Evolutionary conservation across 1,140 invertebrate species (phyloP).

Genomic region (Apis laboriosa): DNA sequence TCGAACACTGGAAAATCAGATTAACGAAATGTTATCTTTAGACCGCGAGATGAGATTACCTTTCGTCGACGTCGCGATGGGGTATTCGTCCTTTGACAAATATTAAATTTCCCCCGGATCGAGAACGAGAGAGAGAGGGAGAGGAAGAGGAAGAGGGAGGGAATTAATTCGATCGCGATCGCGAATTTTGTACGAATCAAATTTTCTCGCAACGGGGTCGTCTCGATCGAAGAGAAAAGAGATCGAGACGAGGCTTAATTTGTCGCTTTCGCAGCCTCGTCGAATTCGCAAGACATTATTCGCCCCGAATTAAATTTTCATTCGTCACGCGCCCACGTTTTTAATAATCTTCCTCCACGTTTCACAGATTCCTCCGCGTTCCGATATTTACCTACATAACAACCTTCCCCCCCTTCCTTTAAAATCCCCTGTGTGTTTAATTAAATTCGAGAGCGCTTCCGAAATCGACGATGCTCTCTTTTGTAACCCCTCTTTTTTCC

Average conservation of each 20-base stretch:
- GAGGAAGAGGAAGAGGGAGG: neutral
- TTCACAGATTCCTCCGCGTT: slow-evolving; percentile 4
- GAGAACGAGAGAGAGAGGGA: neutral
- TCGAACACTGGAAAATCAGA: slow-evolving; percentile 27
- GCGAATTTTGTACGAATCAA: slow-evolving; percentile 5
- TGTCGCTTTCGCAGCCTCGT: neutral
- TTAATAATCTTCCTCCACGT: slow-evolving; percentile 24
- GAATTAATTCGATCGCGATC: slow-evolving; percentile 17
- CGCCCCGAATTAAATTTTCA: slow-evolving; percentile 36
- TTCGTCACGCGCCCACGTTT: slow-evolving; percentile 3
- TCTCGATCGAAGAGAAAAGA: neutral
- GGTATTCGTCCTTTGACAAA: slow-evolving; percentile 28
- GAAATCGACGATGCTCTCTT: neutral
- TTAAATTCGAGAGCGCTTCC: slow-evolving; percentile 35
- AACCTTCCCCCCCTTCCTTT: slow-evolving; percentile 9
- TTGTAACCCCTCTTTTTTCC: slow-evolving; percentile 12
- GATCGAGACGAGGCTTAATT: neutral
- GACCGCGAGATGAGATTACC: slow-evolving; percentile 30
- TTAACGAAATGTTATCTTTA: slow-evolving; percentile 47
- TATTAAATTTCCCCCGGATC: slow-evolving; percentile 26
- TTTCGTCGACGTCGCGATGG: slow-evolving; percentile 6
- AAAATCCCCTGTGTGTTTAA: neutral
- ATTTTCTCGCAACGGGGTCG: neutral
- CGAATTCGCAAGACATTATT: neutral
- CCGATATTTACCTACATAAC: slow-evolving; percentile 24